These are phyloP conservation scores for Acanthosoma haemorrhoidale DNA, from an alignment of 2,888 invertebrate genomes.

Conservation along the genomic window DNA sequence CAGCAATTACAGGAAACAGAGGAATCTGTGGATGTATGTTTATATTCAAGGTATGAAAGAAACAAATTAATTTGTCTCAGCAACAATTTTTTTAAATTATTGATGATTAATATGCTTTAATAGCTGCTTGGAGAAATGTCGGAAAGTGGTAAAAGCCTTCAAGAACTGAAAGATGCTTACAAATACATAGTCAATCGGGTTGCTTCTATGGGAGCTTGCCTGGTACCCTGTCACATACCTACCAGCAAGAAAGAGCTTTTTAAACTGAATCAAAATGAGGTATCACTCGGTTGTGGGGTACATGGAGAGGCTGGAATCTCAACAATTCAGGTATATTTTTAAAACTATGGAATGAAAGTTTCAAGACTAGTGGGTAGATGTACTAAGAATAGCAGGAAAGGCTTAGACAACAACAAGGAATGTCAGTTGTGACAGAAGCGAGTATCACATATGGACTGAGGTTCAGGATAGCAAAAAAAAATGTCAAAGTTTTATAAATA, in stretches of 20 bases:
- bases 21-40: conserved; percentile 62
- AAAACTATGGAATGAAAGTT: no score
- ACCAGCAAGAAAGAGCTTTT: conserved; percentile 56
- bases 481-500: no score
- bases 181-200: conserved; percentile 51
- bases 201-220: conserved; percentile 65
- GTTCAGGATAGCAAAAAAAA: no score
- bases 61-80: not conserved
- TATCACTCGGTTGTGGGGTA: conserved; percentile 62
- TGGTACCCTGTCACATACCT: conserved; percentile 64
- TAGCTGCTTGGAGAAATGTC: conserved; percentile 73
- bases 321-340: conserved; percentile 44
- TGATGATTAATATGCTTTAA: not conserved
- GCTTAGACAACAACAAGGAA: no score
- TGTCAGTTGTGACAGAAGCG: no score
- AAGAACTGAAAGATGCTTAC: conserved; percentile 48
- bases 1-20: conserved; percentile 55
- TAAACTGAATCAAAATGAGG: conserved; percentile 56
- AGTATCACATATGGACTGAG: no score
- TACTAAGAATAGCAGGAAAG: no score
- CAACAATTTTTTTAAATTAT: not conserved
- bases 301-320: conserved; percentile 49
- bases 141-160: conserved; percentile 50
- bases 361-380: no score
- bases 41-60: conserved; percentile 51